Base-by-base conservation (phyloP, 2,113 vertebrate genomes). In the Crotalus viridis region DNA sequence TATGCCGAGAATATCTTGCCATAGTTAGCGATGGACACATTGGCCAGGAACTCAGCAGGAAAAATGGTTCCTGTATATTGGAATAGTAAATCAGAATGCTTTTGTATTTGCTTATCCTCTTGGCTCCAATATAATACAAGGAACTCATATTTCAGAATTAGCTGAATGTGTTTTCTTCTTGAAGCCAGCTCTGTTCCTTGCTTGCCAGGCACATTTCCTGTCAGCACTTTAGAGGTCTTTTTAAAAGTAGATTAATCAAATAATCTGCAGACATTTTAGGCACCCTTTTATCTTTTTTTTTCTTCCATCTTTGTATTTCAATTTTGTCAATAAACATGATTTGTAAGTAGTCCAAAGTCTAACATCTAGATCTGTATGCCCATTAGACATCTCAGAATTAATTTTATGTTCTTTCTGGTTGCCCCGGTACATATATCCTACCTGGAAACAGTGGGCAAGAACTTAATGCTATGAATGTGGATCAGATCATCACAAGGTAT, bases 191-290 rank as follows among this genome's bases (percentile, higher is more conserved):
- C 52, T 95, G 39, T 69, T 96, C 95, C 95, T 92, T 46, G 89
- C 92, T 96, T 94, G 87, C 93, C 87, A 48, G 54, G 56, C 93
- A 91, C 95, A 88, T 96, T 95, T 97, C 91, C 95, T 96, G 19
- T 88, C 15, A 92, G 86, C 51, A 92, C 21, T 55, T 90, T 24
- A 55, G 46, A 21, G 59, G 69, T 74, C 10, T 87, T 88, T 61
- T 88, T 6, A 39, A 48, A 61, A 69, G 28, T 88, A 51, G 57
- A 88, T 55, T 55, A 22, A 69, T 74, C n/a, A 54, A 88, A 88
- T 88, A 88, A 88, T 92, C 33, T 64, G 56, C 46, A 54, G 43
- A 3, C 21, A 91, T 91, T 26, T 59, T 22, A 59, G 22, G 48
- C 7, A 46, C 26, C 57, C 22, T 48, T 52, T 91, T 54, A 19